Evolutionary conservation across 2,797 vertebrate species (phyloP), one percentile per base, ranked within the genome.

Genomic region (Tenualosa ilisha): DNA sequence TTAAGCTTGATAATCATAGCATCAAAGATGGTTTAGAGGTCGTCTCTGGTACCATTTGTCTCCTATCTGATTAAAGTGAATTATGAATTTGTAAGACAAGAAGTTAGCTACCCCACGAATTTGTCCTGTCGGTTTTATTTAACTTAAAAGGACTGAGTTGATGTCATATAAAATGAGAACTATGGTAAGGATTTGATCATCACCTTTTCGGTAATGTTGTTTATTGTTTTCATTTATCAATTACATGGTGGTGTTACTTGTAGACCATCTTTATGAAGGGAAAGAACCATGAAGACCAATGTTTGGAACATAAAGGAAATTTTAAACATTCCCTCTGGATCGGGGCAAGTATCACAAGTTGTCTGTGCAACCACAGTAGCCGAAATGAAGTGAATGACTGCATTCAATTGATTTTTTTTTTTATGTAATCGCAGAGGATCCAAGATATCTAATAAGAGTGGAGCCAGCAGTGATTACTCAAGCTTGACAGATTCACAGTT

Each of bases 401-500:
- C 3, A 31, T 31, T 31, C 31, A 31, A 63, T 24, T n/a, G 22
- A 8, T 46, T 2, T 22, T 79, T 20, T 46, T 13, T 12, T 51
- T 7, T 11, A 9, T 40, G 4, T 43, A 1, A 75, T 43, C 1
- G 22, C 81, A 86, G 85, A 20, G 86, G 84, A 49, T 68, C 59
- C 9, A 90, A 90, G 82, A 75, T 31, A 31, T 68, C 85, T 22
- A 68, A 82, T 86, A 94, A 92, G 84, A 92, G 90, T 84, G 75
- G 24, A 4, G 17, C 91, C 11, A 88, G 89, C 84, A 93, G 89
- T 53, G 92, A 92, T 65, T 91, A 90, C 86, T 96, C 95, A 0
- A 96, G 92, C 84, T 88, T 97, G 87, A 96, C 96, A 2, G 98
- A 99, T 84, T 98, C 97, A 11, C 98, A 99, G 93, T 90, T 96